These are phyloP conservation scores for Pristis pectinata DNA, from an alignment of 2,797 vertebrate species.

Conservation along the genomic window DNA sequence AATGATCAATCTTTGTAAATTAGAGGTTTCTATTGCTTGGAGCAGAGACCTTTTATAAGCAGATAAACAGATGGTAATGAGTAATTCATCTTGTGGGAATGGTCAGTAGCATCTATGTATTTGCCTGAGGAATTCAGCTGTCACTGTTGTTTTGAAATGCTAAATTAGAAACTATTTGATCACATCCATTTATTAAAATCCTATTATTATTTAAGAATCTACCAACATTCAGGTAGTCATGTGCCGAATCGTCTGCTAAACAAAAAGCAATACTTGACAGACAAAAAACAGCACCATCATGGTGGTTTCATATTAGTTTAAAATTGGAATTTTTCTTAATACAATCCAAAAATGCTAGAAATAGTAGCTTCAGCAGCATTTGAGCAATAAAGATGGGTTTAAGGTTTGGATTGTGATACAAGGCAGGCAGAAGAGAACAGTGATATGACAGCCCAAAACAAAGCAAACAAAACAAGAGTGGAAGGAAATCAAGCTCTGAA, in stretches of 20 bases:
- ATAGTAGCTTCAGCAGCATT: background rate
- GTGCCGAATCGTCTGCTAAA: background rate
- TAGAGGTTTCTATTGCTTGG: conserved; percentile 32
- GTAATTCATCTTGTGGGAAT: conserved; percentile 34
- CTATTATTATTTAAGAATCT: conserved; percentile 14
- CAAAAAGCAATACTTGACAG: background rate
- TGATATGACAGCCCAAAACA: background rate
- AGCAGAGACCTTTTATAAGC: conserved; percentile 37
- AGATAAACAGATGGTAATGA: conserved; percentile 36
- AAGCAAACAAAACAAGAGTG: background rate
- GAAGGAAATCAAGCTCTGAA: background rate
- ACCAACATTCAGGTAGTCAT: background rate
- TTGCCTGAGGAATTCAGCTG: conserved; percentile 36
- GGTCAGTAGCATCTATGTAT: conserved; percentile 2
- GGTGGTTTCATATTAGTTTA: too few relatives aligned
- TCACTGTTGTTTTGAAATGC: conserved; percentile 37
- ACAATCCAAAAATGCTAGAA: background rate
- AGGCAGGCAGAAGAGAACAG: background rate
- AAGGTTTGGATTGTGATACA: background rate
- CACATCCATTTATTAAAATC: conserved; percentile 30
- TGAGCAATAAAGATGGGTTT: background rate
- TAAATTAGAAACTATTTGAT: conserved; percentile 32
- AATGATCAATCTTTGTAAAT: conserved; percentile 24
- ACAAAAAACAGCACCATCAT: background rate
- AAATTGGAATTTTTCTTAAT: background rate